Base-by-base conservation (phyloP, 2,113 vertebrate genomes). In the Cranoglanis bouderius region DNA sequence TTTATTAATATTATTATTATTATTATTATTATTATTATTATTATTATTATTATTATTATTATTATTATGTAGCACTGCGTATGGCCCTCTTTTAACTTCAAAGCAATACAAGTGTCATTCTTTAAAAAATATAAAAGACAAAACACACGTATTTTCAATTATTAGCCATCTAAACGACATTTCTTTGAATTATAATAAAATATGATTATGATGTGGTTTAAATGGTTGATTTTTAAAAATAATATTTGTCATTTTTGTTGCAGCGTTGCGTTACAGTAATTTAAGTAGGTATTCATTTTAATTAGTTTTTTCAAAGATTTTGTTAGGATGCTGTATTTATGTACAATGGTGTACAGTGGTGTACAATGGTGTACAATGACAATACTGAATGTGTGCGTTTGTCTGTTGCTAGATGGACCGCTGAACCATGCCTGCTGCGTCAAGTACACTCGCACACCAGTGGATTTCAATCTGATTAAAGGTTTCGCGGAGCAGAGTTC, bases 401-500 rank as follows among this genome's bases (percentile, higher is more conserved):
- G 26, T 74, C 40, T 3, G 40, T 61, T 43, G 61, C 84, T 63
- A 93, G 94, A 91, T 83, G 89, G 89, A 1, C 83, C 61, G 3
- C 6, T 4, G 40, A 90, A 77, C 55, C 90, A 75, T 86, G 40
- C 67, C 74, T 96, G 96, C 82, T 96, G 96, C 87, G 93, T 90
- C 3, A 92, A 85, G 8, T 94, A 95, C 92, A 92, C 74, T 3
- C 93, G 51, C 49, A 92, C 21, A 4, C 92, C 92, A 0, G 0
- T 96, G 46, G 85, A 92, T 9, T 67, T 92, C 53, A 24, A 70
- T 0, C 12, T 29, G 0, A 94, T 96, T 53, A 93, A 70, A 65
- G 95, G 95, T 84, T 95, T 88, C 90, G 91, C 88, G 6, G 92
- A 92, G 80, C 95, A 96, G 91, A 91, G 75, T 32, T 35, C 65